Base-by-base conservation (phyloP, 2,113 vertebrate species). In the Propithecus coquereli region DNA sequence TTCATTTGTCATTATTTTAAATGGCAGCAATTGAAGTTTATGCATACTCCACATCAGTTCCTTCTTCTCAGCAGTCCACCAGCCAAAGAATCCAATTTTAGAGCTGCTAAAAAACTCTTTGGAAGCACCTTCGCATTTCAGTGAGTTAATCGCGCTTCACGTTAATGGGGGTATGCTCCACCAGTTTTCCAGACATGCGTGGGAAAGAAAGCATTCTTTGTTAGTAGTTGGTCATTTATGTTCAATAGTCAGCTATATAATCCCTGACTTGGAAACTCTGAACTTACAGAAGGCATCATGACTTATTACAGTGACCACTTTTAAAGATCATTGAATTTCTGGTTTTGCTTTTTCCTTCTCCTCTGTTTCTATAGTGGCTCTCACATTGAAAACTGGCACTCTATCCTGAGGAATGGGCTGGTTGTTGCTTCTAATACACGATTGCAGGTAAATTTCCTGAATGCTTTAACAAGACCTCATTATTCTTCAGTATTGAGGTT, bases 51-150 rank as follows among this genome's bases (percentile, higher is more conserved):
- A 17, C 99, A 99, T 97, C 99, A 99, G 87, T 99, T 99, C 97
- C 99, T 99, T 43, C 99, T 99, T 83, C 99, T 99, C 97, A 99
- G 99, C 98, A 99, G 99, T 97, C 99, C 99, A 97, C 99, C 99
- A 98, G 99, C 99, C 99, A 99, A 99, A 99, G 99, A 99, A 98
- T 99, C 99, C 96, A 99, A 99, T 98, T 99, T 99, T 96, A 98
- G 99, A 99, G 98, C 99, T 98, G 99, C 99, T 98, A 99, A 99
- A 98, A 99, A 98, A 98, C 99, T 99, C 95, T 99, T 99, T 0
- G 99, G 99, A 97, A 99, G 99, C 98, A 99, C 99, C 82, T 99
- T 99, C 95, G 99, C 99, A 97, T 99, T 99, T 98, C 99, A 99
- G 99, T 99, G 96, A 99, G 99, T 99, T 91, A 40, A 87, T 63